Percentiles rank a stretch among this genome's conserved stretches.
Evolutionary conservation across 2,888 invertebrate species (phyloP).

Genomic region (Drosophila greeni): DNA sequence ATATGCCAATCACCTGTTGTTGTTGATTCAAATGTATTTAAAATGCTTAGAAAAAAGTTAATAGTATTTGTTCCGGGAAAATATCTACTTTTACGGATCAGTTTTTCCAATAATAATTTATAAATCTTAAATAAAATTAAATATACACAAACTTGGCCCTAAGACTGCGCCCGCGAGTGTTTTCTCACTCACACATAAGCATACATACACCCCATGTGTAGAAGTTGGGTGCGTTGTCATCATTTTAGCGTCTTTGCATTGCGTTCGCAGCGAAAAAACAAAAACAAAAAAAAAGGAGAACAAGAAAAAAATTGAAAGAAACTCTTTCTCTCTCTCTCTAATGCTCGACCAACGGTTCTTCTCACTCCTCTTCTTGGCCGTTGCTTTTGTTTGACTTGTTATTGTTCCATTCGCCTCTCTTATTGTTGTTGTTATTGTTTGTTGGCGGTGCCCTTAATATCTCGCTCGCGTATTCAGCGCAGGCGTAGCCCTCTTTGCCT

Average conservation of each 20-base stretch:
- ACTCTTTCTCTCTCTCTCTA: constrained; percentile 21
- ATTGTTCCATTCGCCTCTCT: constrained; percentile 5
- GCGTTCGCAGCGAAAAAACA: constrained; percentile 26
- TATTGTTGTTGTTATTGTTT: constrained; percentile 11
- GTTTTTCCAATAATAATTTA: not conserved
- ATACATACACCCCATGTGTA: constrained; percentile 11
- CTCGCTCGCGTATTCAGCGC: constrained; percentile 32
- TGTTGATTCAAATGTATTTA: too few relatives aligned
- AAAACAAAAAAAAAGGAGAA: not conserved
- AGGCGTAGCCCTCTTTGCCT: constrained; percentile 37
- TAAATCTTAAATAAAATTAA: not conserved
- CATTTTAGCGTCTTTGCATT: constrained; percentile 45
- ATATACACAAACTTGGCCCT: not conserved
- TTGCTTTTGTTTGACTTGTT: constrained; percentile 11
- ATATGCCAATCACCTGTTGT: not conserved
- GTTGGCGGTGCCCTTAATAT: constrained; percentile 41
- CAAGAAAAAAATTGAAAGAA: not conserved
- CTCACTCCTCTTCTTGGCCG: constrained; percentile 5
- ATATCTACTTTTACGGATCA: not conserved
- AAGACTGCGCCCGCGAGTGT: not conserved
- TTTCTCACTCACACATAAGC: constrained; percentile 1
- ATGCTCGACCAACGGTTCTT: constrained; percentile 33
- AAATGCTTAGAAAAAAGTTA: too few relatives aligned
- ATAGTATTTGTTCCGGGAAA: not conserved
- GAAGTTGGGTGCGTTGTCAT: constrained; percentile 32